Base-by-base conservation (phyloP, 2,888 invertebrate genomes). In the Sclerodermus sp. region DNA sequence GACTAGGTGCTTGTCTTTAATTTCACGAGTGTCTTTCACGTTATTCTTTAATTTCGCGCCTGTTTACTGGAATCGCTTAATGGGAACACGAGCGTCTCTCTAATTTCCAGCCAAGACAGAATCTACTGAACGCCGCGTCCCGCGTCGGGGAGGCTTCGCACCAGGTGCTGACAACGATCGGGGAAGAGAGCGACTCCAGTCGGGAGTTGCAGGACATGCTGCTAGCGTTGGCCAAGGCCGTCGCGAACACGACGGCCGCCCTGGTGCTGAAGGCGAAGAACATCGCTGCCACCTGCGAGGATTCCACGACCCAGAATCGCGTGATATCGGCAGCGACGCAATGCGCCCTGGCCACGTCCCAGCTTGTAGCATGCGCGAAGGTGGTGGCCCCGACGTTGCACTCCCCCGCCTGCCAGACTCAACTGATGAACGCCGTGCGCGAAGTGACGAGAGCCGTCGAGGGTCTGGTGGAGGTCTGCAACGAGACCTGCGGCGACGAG, bases 201-300 rank as follows among this genome's bases (percentile, higher is more conserved):
- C 87, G 89, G 64, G 93, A 93, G 66, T 83, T 91, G 0, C 89
- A 87, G 82, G 98, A 99, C 66, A 90, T 94, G 80, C 84, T 99
- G 0, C 82, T 99, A 17, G 91, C 93, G 0, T 82, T 97, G 61
- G 98, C 98, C 5, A 98, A 98, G 80, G 93, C 93, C 0, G 98
- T 99, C 29, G 99, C 99, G 37, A 99, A 97, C 76, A 94, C 96
- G 1, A 97, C 99, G 0, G 98, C 99, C 0, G 93, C 94, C 1
- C 80, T 99, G 45, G 98, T 99, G 1, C 83, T 98, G 47, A 93
- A 94, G 74, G 97, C 98, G 0, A 97, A 98, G 82, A 92, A 93
- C 68, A 96, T 98, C 57, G 96, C 98, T 0, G 91, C 93, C 1
- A 91, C 91, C 60, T 91, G 91, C 71, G 85, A 86, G 42, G 88